These are phyloP conservation scores for Drosophila willistoni DNA, from an alignment of 1,140 invertebrate species.

Conservation along the genomic window DNA sequence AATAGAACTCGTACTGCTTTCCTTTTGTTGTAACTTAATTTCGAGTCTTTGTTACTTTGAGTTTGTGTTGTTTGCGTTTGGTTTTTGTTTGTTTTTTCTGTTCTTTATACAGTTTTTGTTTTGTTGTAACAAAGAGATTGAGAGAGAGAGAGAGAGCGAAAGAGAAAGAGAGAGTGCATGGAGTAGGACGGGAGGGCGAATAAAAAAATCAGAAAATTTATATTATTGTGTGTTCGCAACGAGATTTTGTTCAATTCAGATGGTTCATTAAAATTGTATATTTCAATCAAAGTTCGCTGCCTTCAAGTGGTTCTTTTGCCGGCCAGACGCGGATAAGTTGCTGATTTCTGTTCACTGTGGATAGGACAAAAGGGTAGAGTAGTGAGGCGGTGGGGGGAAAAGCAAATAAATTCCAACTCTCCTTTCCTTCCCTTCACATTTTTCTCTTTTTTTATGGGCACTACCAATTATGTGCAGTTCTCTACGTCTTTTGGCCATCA, in stretches of 20 bases:
- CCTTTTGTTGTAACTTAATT: conserved; percentile 25
- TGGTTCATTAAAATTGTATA: conserved; percentile 78
- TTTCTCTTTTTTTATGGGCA: neutral
- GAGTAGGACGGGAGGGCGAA: neutral
- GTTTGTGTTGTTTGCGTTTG: conserved; percentile 48
- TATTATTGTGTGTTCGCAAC: conserved; percentile 34
- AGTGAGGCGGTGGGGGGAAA: neutral
- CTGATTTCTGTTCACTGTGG: conserved; percentile 33
- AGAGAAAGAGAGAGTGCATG: neutral
- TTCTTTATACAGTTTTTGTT: conserved; percentile 59
- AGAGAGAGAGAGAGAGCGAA: neutral
- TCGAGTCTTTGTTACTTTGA: conserved; percentile 43
- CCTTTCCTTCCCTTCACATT: neutral
- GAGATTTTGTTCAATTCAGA: conserved; percentile 42
- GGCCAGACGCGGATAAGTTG: conserved; percentile 37
- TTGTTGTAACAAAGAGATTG: conserved; percentile 1
- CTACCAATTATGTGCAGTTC: conserved; percentile 25
- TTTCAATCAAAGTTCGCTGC: conserved; percentile 77
- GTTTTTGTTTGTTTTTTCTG: conserved; percentile 45
- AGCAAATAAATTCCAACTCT: conserved; percentile 24
- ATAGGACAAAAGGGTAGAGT: neutral
- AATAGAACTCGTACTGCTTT: conserved; percentile 23
- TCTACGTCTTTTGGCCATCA: conserved; percentile 20
- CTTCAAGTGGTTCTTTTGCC: conserved; percentile 28
- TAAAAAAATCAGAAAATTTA: conserved; percentile 35